phyloP scores from a whole-genome alignment of 2,113 vertebrate genomes.

The Martes martes region DNA sequence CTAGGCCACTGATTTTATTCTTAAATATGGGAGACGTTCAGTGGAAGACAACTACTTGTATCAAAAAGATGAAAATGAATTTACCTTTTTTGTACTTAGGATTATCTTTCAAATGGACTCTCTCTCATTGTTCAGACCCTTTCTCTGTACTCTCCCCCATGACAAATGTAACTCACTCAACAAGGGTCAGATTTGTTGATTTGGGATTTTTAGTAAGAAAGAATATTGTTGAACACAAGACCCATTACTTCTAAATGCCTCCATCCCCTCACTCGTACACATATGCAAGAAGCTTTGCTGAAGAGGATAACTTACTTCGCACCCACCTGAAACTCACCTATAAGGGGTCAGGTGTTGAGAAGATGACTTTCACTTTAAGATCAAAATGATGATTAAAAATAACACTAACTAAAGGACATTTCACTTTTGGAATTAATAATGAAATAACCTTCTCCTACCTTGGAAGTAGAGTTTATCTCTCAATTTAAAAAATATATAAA shows the following conservation, averaged over 20 bases:
- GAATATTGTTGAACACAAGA: not conserved
- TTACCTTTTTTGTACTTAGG: not conserved
- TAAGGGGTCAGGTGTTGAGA: conserved; percentile 2
- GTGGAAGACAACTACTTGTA: not conserved
- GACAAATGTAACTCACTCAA: not conserved
- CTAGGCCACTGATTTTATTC: not conserved
- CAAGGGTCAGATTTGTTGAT: not conserved
- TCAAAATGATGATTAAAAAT: conserved; percentile 29
- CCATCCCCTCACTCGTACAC: not conserved
- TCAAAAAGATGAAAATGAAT: not conserved
- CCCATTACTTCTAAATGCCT: not conserved
- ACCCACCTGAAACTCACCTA: not conserved
- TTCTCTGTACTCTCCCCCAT: not conserved
- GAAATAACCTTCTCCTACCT: not conserved
- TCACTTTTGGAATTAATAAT: conserved; percentile 6
- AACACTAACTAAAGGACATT: not conserved
- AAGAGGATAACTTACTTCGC: not conserved
- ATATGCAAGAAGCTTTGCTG: not conserved
- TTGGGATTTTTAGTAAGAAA: conserved; percentile 14
- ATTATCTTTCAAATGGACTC: not conserved
- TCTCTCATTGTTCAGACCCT: not conserved
- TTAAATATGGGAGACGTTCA: not conserved
- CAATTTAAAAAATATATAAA: not conserved
- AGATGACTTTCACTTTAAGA: conserved; percentile 45
- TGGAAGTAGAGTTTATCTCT: conserved; percentile 29